Base-by-base conservation (phyloP, 2,888 invertebrate genomes). In the Lasiommata megera region DNA sequence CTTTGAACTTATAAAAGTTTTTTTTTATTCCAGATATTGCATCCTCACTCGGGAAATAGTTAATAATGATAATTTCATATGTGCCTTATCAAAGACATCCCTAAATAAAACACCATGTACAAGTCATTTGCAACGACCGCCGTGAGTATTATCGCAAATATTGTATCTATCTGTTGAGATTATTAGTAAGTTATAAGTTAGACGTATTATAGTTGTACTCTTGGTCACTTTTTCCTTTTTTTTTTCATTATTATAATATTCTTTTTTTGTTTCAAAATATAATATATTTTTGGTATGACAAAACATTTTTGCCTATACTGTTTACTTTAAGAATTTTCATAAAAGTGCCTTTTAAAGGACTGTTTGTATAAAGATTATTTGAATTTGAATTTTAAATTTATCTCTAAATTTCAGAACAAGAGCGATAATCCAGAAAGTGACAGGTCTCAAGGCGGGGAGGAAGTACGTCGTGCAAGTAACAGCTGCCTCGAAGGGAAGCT, bases 401-500 rank as follows among this genome's bases (percentile, higher is more conserved):
- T 41, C 18, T 17, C 38, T 44, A 36, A 16, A 40, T 54, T 56
- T 56, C 80, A 88, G 88, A 23, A 63, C 78, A 14, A 78, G 76
- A 50, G 89, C 80, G 2, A 84, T 90, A 43, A 69, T 81, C 28
- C 86, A 88, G 57, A 86, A 81, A 69, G 74, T 89, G 6, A 63
- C 56, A 9, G 86, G 84, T 0, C 59, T 90, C 18, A 81, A 77
- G 55, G 63, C 87, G 0, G 90, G 82, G n/a, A 76, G 73, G 37
- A 88, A 88, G 60, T 90, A 89, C 61, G 83, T 82, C 0, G 73
- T 90, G 28, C 86, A 85, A 75, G 88, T 90, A 7, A 74, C 79
- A 2, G 90, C 89, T 1, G 74, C 80, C 0, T 80, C 70, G 23
- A 84, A 80, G 66, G 85, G 82, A 6, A 78, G 70, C 55, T 70